These are phyloP conservation scores for Pteronura brasiliensis DNA, from an alignment of 2,113 vertebrate species.

Conservation along the genomic window DNA sequence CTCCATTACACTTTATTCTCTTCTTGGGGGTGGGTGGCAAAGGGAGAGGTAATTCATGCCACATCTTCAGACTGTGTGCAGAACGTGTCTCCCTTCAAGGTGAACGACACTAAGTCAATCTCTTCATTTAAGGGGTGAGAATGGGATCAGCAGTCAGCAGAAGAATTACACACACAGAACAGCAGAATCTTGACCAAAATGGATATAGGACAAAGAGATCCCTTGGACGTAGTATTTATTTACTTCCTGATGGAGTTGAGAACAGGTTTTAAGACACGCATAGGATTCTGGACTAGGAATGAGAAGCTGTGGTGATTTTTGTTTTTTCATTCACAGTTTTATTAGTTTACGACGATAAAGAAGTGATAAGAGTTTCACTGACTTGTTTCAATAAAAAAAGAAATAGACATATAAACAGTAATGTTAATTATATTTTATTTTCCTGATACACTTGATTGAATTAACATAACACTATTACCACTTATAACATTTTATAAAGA, in stretches of 20 bases:
- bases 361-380: background rate
- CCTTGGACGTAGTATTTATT: background rate
- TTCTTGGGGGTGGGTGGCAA: background rate
- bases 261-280: background rate
- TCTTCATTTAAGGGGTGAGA: background rate
- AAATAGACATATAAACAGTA: slow-evolving; percentile 57
- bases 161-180: background rate
- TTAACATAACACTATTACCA: background rate
- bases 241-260: slow-evolving; percentile 28
- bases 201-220: background rate
- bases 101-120: background rate
- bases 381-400: background rate
- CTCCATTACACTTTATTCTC: slow-evolving; percentile 54
- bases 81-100: background rate
- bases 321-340: slow-evolving; percentile 24
- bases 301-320: background rate
- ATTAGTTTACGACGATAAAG: slow-evolving; percentile 44
- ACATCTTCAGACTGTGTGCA: slow-evolving; percentile 4
- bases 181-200: background rate
- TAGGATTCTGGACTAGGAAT: background rate
- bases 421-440: slow-evolving; percentile 47
- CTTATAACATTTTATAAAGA: slow-evolving; percentile 30
- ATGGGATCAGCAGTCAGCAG: background rate
- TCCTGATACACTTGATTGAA: background rate
- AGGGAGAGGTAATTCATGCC: slow-evolving; percentile 19